These are phyloP conservation scores for Gallinago stenura DNA, from an alignment of 2,797 vertebrate genomes.

Conservation along the genomic window DNA sequence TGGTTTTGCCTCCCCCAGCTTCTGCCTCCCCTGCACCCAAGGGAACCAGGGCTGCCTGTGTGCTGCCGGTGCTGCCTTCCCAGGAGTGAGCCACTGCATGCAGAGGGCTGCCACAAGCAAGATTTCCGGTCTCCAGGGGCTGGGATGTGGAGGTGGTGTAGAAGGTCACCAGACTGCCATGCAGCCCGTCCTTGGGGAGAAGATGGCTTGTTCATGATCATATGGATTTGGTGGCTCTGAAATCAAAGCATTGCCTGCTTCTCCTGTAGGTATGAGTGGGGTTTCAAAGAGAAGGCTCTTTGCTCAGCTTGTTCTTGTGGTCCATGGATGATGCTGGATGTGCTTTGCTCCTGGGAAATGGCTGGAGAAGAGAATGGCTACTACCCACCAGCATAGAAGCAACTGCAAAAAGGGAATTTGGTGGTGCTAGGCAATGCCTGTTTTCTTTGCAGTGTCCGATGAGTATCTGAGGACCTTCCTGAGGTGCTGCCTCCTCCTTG, in stretches of 20 bases:
- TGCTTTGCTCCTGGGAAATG: not conserved
- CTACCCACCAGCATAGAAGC: not conserved
- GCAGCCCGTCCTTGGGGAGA: not conserved
- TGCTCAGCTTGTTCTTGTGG: not conserved
- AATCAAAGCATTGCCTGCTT: not conserved
- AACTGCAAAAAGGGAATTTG: not conserved
- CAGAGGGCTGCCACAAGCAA: not conserved
- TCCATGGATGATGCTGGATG: not conserved
- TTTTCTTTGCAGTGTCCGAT: not conserved
- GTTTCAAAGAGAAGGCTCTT: not conserved
- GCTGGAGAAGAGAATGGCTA: not conserved
- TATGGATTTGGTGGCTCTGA: not conserved
- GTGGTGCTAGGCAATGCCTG: not conserved
- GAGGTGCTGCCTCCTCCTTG: not conserved
- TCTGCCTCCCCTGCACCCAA: not conserved
- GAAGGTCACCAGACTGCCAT: not conserved
- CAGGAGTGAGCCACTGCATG: not conserved
- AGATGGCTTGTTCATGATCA: not conserved
- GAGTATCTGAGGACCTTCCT: not conserved
- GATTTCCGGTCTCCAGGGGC: not conserved
- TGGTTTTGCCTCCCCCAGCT: not conserved
- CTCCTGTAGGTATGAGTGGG: not conserved
- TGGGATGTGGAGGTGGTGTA: not conserved
- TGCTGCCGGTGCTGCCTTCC: not conserved
- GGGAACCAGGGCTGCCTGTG: not conserved